Conservation (phyloP, 2,888 invertebrate genomes). For the Acheta domesticus region DNA sequence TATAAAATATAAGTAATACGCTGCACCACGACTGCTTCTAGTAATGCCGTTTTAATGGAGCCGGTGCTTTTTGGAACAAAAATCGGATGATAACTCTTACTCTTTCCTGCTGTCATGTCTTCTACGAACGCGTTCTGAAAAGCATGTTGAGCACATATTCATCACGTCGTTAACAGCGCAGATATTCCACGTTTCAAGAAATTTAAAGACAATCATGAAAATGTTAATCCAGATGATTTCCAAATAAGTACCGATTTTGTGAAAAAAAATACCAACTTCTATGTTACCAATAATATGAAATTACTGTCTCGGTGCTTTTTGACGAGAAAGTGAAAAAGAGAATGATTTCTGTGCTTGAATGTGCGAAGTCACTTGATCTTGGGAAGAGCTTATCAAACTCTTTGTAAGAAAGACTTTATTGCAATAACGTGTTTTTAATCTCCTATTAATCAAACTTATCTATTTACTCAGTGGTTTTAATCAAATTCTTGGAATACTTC, state of each 20-base stretch:
- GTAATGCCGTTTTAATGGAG: constrained; percentile 39
- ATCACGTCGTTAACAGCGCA: constrained; percentile 38
- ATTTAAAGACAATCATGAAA: constrained; percentile 30
- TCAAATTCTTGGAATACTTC: background rate
- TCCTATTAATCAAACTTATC: too few relatives aligned
- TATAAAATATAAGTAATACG: constrained; percentile 39
- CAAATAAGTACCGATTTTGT: constrained; percentile 12
- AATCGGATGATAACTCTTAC: constrained; percentile 38
- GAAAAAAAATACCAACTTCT: background rate
- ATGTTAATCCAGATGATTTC: constrained; percentile 19
- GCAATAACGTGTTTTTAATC: too few relatives aligned
- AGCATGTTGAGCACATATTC: constrained; percentile 37
- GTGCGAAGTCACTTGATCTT: background rate
- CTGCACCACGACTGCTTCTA: constrained; percentile 41
- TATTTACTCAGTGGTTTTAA: too few relatives aligned
- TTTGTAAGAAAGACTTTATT: too few relatives aligned
- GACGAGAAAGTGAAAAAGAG: background rate
- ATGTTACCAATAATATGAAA: background rate
- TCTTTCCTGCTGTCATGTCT: constrained; percentile 41
- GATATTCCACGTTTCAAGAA: constrained; percentile 42
- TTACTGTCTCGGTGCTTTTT: background rate
- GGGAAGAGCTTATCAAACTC: background rate
- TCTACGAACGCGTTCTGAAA: constrained; percentile 40
- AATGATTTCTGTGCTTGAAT: background rate
- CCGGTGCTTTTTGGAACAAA: constrained; percentile 40